phyloP scores from a whole-genome alignment of 2,113 vertebrate species.

The Pionites leucogaster region DNA sequence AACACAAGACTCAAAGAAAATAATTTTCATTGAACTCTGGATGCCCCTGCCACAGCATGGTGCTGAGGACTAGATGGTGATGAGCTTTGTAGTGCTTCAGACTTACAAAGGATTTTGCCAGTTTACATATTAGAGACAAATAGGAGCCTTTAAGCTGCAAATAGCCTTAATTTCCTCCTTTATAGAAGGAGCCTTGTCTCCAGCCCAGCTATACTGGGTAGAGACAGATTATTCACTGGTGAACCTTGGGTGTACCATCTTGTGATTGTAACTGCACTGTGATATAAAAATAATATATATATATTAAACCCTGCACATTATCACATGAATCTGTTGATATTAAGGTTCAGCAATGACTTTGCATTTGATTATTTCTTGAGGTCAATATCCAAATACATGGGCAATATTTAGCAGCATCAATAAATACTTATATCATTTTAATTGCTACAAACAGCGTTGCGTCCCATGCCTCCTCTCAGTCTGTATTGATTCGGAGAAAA shows the following conservation, averaged over 20 bases:
- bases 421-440: background rate
- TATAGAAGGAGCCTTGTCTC: background rate
- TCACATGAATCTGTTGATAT: background rate
- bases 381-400: background rate
- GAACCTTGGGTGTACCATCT: background rate
- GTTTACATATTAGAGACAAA: background rate
- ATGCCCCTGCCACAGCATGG: fast-evolving
- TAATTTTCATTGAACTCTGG: background rate
- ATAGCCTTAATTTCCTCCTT: background rate
- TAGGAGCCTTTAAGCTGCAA: background rate
- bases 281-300: background rate
- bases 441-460: background rate
- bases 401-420: background rate
- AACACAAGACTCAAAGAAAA: background rate
- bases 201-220: background rate
- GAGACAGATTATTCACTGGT: background rate
- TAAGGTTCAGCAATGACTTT: background rate
- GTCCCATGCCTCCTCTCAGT: background rate
- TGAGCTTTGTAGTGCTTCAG: background rate
- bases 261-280: background rate
- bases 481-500: background rate
- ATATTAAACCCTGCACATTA: background rate
- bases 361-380: background rate
- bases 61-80: background rate
- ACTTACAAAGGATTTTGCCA: background rate